Percentiles rank a stretch among this genome's conserved stretches.
Conservation (phyloP, 2,113 vertebrate genomes). For the Canis aureus region DNA sequence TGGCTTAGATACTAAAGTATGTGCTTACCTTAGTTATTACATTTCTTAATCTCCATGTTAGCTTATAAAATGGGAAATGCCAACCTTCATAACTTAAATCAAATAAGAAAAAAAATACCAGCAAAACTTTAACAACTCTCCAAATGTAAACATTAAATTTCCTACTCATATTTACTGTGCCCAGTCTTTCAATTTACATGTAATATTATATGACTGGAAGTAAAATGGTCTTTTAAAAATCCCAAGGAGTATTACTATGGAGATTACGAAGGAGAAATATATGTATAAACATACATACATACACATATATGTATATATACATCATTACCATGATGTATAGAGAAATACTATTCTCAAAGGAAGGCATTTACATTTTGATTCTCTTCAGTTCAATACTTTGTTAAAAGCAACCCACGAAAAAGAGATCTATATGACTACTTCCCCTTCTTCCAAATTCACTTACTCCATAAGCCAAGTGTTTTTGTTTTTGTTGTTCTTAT, state of each 20-base stretch:
- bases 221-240: neutral
- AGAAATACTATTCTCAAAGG: neutral
- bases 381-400: neutral
- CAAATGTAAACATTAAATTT: neutral
- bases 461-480: neutral
- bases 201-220: neutral
- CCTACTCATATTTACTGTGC: neutral
- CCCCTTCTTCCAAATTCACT: neutral
- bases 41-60: neutral
- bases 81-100: neutral
- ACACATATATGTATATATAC: too few species aligned
- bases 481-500: neutral
- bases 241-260: neutral
- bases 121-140: neutral
- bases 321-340: neutral
- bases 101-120: neutral
- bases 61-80: neutral
- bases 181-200: neutral
- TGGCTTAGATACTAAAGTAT: neutral
- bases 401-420: neutral
- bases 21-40: neutral
- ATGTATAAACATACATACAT: too few species aligned
- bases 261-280: neutral
- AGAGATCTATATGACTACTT: neutral
- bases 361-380: neutral